Percentiles rank a stretch among this genome's conserved stretches.
Conservation (phyloP, 2,888 invertebrate species). For the Theodoxus fluviatilis region DNA sequence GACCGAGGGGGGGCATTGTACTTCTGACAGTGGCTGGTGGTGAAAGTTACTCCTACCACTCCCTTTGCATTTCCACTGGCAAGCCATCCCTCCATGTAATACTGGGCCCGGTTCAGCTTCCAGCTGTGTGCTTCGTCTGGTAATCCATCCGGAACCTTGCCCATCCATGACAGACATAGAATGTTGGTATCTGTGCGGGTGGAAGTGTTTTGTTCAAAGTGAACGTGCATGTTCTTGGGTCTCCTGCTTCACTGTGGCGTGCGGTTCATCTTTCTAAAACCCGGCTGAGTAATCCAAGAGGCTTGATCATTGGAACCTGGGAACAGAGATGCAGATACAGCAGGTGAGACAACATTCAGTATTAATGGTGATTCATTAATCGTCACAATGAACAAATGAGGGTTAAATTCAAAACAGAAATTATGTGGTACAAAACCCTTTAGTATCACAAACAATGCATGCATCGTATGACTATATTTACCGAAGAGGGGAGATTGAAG, state of each 20-base stretch:
- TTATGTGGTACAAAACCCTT: too few species aligned
- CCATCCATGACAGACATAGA: constrained; percentile 96
- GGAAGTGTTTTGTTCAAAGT: constrained; percentile 91
- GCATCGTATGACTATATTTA: too few species aligned
- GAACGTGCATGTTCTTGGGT: constrained; percentile 80
- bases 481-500: too few species aligned
- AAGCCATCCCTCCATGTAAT: constrained; percentile 97
- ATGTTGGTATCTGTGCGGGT: constrained; percentile 95
- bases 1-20: constrained; percentile 81
- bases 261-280: too few species aligned
- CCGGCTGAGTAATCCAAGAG: too few species aligned
- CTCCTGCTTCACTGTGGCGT: neutral
- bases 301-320: too few species aligned
- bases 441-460: too few species aligned
- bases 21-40: constrained; percentile 89
- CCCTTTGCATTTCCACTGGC: constrained; percentile 90
- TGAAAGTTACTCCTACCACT: constrained; percentile 94
- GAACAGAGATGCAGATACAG: too few species aligned
- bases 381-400: too few species aligned
- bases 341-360: too few species aligned
- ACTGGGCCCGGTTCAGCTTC: constrained; percentile 93
- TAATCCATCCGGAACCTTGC: constrained; percentile 93
- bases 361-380: too few species aligned
- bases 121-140: constrained; percentile 85
- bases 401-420: too few species aligned